Base-by-base conservation (phyloP, 2,797 vertebrate species). In the Rhynchotus rufescens region DNA sequence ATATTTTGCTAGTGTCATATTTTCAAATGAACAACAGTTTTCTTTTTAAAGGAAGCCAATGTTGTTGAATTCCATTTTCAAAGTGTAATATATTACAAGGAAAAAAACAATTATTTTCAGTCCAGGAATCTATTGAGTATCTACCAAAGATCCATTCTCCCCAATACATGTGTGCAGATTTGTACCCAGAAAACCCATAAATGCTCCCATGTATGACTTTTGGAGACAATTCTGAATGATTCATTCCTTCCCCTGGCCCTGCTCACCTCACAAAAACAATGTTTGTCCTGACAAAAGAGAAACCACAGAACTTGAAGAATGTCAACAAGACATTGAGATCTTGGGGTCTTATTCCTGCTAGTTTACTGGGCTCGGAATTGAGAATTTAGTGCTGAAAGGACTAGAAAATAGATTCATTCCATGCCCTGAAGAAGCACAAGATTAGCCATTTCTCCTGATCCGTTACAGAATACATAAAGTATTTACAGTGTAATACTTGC, bases 231-330 rank as follows among this genome's bases (percentile, higher is more conserved):
- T 75, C 77, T 34, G 76, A 92, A 73, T 92, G 80, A 79, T 93
- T 93, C 66, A 95, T 90, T 49, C 88, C 44, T 86, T 88, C 45
- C 30, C 26, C 84, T 82, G 51, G 60, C 36, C 77, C 84, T 56
- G 10, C 57, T 86, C 90, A 79, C 65, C 51, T 90, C 73, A 73
- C 73, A 90, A 94, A 93, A 85, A 71, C 67, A 77, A 69, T 38
- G 54, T 68, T 68, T 42, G 54, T 75, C 59, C 59, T 92, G 88
- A 94, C 90, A 93, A 90, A 93, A 89, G 86, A 85, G 34, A 92
- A 96, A 95, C 91, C 95, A 96, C 90, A 87, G 84, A 93, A 94
- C 89, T 74, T 52, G 80, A 81, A 95, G 88, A 94, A 93, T 87
- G 90, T 89, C 94, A 91, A 89, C 86, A 94, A 71, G 74, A 85